A percentile compares a stretch with the other conserved stretches of the same genome.
phyloP scores from a whole-genome alignment of 2,113 vertebrate species.

The Cygnus atratus region DNA sequence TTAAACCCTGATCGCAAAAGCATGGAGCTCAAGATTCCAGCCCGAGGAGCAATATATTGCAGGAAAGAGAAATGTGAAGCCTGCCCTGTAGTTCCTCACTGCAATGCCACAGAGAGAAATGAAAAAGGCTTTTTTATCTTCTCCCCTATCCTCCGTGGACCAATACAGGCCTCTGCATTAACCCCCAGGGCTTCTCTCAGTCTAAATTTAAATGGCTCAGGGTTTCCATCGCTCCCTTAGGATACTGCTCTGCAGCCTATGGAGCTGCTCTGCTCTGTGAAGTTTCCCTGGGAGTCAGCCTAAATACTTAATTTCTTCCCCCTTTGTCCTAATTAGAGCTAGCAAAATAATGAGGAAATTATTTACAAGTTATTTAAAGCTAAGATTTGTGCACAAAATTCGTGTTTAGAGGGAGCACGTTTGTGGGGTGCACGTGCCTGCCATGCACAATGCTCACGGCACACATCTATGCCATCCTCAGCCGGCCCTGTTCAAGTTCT shows the following conservation, averaged over 20 bases:
- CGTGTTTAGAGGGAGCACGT: accelerated
- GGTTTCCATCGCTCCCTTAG: constrained; percentile 13
- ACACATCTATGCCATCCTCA: accelerated
- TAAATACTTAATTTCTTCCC: constrained; percentile 11
- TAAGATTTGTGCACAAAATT: background rate
- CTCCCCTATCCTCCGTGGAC: background rate
- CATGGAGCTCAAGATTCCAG: background rate
- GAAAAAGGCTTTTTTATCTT: background rate
- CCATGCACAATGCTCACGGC: accelerated
- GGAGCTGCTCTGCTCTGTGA: background rate
- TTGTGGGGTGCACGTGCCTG: background rate
- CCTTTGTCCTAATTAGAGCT: constrained; percentile 38
- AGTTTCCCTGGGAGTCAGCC: constrained; percentile 25
- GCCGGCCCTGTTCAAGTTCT: background rate
- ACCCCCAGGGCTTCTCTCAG: constrained; percentile 15
- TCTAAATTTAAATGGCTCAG: constrained; percentile 20
- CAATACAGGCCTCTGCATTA: background rate
- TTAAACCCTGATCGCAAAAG: background rate
- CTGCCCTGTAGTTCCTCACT: background rate
- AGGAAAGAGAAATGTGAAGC: background rate
- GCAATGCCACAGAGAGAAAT: background rate
- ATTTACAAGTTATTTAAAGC: constrained; percentile 1
- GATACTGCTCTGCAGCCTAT: background rate
- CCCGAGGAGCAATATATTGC: accelerated
- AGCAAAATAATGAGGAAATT: constrained; percentile 1